Evolutionary conservation across 2,888 invertebrate genomes (phyloP).

Genomic region (Agonopterix arenella): DNA sequence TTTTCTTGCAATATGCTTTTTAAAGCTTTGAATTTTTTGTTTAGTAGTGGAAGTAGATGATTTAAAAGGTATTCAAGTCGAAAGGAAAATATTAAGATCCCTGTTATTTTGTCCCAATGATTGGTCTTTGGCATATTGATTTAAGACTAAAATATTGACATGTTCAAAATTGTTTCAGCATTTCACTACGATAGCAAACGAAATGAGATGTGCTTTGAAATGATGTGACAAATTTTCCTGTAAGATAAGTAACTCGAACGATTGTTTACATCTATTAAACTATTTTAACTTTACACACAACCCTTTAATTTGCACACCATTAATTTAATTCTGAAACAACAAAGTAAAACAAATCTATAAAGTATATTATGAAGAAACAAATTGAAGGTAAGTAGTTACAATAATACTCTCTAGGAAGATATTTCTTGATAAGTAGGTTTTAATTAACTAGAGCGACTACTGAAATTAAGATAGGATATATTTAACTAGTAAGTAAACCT

Average conservation of each 20-base stretch:
- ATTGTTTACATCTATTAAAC: conserved; percentile 66
- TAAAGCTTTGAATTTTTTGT: conserved; percentile 45
- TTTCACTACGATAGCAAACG: conserved; percentile 28
- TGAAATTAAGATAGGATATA: conserved; percentile 62
- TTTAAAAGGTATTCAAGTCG: conserved; percentile 34
- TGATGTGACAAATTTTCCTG: conserved; percentile 33
- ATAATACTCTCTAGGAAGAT: conserved; percentile 48
- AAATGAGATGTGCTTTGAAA: conserved; percentile 33
- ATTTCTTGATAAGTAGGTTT: conserved; percentile 37
- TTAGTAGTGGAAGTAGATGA: conserved; percentile 23
- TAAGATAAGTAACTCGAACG: conserved; percentile 38
- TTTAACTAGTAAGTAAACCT: conserved; percentile 62
- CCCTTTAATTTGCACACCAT: conserved; percentile 76
- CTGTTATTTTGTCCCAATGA: conserved; percentile 67
- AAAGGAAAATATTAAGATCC: conserved; percentile 66
- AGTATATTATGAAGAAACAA: conserved; percentile 30
- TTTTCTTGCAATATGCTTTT: conserved; percentile 44
- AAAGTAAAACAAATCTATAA: conserved; percentile 31
- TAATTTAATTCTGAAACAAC: conserved; percentile 32
- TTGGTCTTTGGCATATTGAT: conserved; percentile 72
- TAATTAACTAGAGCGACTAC: conserved; percentile 60
- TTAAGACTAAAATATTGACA: conserved; percentile 50
- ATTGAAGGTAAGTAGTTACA: conserved; percentile 31
- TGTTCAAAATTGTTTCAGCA: conserved; percentile 40
- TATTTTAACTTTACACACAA: conserved; percentile 77